A percentile compares a stretch with the other conserved stretches of the same genome.
Conservation (phyloP, 2,797 vertebrate genomes). For the Chaenodraco wilsoni region DNA sequence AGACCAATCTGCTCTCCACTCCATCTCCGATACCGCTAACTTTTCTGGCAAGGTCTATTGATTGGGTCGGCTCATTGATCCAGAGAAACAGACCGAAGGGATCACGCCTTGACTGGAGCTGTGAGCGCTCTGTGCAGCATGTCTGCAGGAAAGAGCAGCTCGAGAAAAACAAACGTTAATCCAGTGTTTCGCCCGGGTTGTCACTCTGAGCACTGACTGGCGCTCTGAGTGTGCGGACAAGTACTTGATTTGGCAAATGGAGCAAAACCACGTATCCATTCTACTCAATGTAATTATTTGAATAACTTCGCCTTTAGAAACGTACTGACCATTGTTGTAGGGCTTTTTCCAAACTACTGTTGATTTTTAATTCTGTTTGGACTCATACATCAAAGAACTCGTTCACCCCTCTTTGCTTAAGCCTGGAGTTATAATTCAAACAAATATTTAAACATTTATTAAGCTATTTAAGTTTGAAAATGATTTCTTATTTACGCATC, state of each 20-base stretch:
- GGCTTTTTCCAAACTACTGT: background rate
- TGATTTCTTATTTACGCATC: background rate
- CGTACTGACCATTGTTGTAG: background rate
- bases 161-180: constrained; percentile 28
- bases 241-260: background rate
- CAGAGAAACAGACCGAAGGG: constrained; percentile 46
- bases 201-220: background rate
- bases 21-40: constrained; percentile 44
- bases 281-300: too few species aligned
- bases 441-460: background rate
- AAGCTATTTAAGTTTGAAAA: background rate
- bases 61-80: constrained; percentile 45
- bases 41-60: constrained; percentile 51
- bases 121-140: constrained; percentile 28
- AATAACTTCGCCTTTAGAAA: too few species aligned
- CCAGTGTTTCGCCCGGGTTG: constrained; percentile 14
- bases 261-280: too few species aligned
- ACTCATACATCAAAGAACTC: too few species aligned
- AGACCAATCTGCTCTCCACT: constrained; percentile 34
- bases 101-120: constrained; percentile 45
- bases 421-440: constrained; percentile 1
- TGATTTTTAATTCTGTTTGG: background rate
- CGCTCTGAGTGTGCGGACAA: background rate
- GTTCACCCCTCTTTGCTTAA: background rate
- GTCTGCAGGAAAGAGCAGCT: constrained; percentile 29